Evolutionary conservation across 2,797 vertebrate genomes (phyloP), one percentile per base, ranked within the genome.

Genomic region (Stomatorhinus walkeri): DNA sequence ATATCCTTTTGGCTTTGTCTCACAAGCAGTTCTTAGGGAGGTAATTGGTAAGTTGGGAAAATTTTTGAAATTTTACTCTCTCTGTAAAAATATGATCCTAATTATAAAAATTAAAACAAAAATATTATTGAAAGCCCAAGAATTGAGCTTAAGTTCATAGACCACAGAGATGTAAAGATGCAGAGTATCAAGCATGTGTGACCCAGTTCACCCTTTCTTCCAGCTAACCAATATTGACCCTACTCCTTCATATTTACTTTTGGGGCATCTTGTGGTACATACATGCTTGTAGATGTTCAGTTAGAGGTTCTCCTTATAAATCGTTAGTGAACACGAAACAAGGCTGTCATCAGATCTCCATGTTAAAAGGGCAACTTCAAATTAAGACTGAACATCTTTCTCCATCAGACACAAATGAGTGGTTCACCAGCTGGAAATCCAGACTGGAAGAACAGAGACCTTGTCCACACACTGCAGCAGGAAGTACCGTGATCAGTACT

Each of bases 351-450:
- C 1, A 8, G 76, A 19, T 81, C 19, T 46, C 76, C 14, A 46
- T 46, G 40, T 81, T 46, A 81, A 76, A 76, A 81, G 2, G 36
- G 76, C 40, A 40, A 43, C 40, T 81, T 81, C 72, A 81, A 46
- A 81, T 81, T 46, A 46, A 81, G 16, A 81, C 40, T 46, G 36
- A 81, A 46, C 19, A 10, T 43, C 76, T 81, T 72, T 24, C 68
- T 79, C 32, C 72, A 91, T 91, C 92, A 92, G 93, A 92, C 90
- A 89, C 90, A 86, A 72, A 90, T 88, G 87, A 91, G 91, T 90
- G 93, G 93, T 92, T 91, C 89, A 92, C 91, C 93, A 93, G 93
- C 93, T 43, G 19, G 76, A 76, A 93, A 92, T 94, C 92, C 92
- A 91, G 36, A n/a, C 83, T 54, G 87, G 32, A 89, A 76, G 40